phyloP scores from a whole-genome alignment of 2,113 vertebrate species.

The Monopterus albus region DNA sequence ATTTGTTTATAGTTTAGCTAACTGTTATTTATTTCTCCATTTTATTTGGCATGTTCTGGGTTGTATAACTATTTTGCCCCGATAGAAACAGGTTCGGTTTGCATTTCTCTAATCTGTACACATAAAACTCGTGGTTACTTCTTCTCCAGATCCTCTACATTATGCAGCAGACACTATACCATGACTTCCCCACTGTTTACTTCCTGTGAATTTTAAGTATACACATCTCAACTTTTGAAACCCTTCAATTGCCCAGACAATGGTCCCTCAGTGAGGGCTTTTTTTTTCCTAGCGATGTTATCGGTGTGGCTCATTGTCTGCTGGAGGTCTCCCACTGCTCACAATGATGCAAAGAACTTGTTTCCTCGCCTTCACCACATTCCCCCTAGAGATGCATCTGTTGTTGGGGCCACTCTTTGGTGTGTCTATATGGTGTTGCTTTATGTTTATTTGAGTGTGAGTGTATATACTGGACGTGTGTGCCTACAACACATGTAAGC shows the following conservation, averaged over 20 bases:
- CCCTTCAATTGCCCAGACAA: slow-evolving; percentile 48
- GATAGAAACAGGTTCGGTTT: background rate
- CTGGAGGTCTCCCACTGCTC: slow-evolving; percentile 55
- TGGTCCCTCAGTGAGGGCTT: slow-evolving; percentile 26
- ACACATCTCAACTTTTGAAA: slow-evolving; percentile 29
- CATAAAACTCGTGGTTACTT: background rate
- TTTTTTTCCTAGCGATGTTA: slow-evolving; percentile 67
- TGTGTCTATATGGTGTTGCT: slow-evolving; percentile 29
- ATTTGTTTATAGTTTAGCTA: slow-evolving; percentile 16
- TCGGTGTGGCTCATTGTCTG: slow-evolving; percentile 69
- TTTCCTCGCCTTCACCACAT: slow-evolving; percentile 52
- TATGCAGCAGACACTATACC: background rate
- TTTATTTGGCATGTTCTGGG: background rate
- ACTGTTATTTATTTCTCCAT: background rate
- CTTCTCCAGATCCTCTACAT: background rate
- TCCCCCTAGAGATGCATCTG: slow-evolving; percentile 52
- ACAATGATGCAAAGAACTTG: slow-evolving; percentile 57
- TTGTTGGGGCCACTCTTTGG: slow-evolving; percentile 58
- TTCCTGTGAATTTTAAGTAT: slow-evolving; percentile 13
- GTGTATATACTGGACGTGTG: slow-evolving; percentile 8
- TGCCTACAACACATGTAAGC: slow-evolving; percentile 5
- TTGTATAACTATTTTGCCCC: background rate
- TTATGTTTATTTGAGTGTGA: slow-evolving; percentile 48
- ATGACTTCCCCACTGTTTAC: slow-evolving; percentile 1
- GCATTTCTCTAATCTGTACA: background rate